Conservation (phyloP, 2,113 vertebrate genomes). For the Ammodytes dubius region DNA sequence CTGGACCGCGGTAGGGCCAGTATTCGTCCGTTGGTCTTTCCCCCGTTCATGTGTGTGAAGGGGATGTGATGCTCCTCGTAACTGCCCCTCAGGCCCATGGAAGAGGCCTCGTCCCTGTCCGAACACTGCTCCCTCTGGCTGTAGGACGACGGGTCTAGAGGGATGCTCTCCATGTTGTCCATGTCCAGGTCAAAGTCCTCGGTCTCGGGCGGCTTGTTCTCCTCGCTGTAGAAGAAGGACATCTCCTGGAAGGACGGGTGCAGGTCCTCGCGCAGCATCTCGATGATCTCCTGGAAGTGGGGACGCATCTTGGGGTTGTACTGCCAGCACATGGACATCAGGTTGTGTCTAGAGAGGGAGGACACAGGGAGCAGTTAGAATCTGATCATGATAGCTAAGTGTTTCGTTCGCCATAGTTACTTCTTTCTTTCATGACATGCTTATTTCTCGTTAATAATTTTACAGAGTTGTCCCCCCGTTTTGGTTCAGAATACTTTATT, state of each 20-base stretch:
- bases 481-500: background rate
- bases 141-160: constrained; percentile 94
- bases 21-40: constrained; percentile 94
- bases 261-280: constrained; percentile 94
- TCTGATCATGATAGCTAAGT: background rate
- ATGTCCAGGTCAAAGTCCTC: constrained; percentile 97
- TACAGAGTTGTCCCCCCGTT: background rate
- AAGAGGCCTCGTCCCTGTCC: constrained; percentile 87
- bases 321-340: constrained; percentile 99
- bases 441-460: background rate
- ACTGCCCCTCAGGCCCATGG: constrained; percentile 89
- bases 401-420: background rate
- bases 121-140: constrained; percentile 88
- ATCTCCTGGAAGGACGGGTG: constrained; percentile 92
- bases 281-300: constrained; percentile 94
- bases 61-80: constrained; percentile 94
- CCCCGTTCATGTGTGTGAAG: constrained; percentile 97
- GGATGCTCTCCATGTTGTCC: constrained; percentile 98
- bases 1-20: constrained; percentile 91
- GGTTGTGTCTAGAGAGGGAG: constrained; percentile 85
- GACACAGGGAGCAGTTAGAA: background rate
- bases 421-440: background rate
- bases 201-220: constrained; percentile 93
- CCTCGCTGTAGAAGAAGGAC: constrained; percentile 98
- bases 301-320: constrained; percentile 98